Evolutionary conservation across 2,888 invertebrate species (phyloP), one percentile per base, ranked within the genome.

Genomic region (Hypomecis punctinalis): DNA sequence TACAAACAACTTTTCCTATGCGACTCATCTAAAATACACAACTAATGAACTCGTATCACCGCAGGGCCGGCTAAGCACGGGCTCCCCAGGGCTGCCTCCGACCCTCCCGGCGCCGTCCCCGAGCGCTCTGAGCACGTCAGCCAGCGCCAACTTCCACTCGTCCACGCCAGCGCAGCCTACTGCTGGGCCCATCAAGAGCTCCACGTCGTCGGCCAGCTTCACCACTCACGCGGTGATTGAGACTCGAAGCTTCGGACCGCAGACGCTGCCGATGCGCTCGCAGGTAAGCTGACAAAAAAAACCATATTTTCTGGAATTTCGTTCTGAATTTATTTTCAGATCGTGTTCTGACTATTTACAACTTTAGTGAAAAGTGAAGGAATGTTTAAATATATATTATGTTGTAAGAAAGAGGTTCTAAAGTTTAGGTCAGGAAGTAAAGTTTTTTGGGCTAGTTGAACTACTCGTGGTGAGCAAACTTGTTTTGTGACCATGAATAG

Each of bases 41-140:
- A 10, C 10, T 36, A 49, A 36, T 37, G 8, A 33, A 51, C 1
- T 1, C 10, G 40, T 52, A 3, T 54, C 58, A 23, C 46, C 37
- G 10, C 74, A 92, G 93, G 92, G 91, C 74, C 92, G 92, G 48
- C 85, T 93, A 43, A 90, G 90, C 62, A 90, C 72, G 49, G 87
- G 88, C 36, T 91, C 95, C 65, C 94, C 94, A 9, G 96, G 96
- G 9, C 94, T 96, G n/a, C 96, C 96, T 0, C 96, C 96, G 36
- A 95, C 95, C 36, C 83, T 96, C 47, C 96, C 96, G 10, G 96
- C 96, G 0, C 96, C 96, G 0, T 95, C 96, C 37, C 96, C 96
- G 11, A 94, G 94, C 72, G 94, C 94, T 61, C 83, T 93, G 35
- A 90, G 94, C 73, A 93, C 95, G 48, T 95, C 95, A 77, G 95